These are phyloP conservation scores for Caerostris darwini DNA, from an alignment of 1,140 invertebrate species.

Conservation along the genomic window DNA sequence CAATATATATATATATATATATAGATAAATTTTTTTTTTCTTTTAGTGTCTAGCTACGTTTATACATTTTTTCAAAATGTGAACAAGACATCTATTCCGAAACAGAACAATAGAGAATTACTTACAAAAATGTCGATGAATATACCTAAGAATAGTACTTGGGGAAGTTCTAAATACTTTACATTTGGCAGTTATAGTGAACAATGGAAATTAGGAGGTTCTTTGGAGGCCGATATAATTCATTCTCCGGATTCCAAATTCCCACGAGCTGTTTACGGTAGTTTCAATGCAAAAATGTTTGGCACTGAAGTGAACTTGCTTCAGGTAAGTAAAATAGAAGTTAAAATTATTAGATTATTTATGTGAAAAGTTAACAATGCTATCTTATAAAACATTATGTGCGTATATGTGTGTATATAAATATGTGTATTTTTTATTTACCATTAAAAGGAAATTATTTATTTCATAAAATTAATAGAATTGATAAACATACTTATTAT, in stretches of 20 bases:
- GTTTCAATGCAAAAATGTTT: slow-evolving; percentile 92
- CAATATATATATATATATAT: neutral
- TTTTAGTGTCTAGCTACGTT: slow-evolving; percentile 58
- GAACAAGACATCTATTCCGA: slow-evolving; percentile 49
- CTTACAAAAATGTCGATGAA: slow-evolving; percentile 12
- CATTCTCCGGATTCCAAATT: slow-evolving; percentile 93
- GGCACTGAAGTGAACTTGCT: slow-evolving; percentile 92
- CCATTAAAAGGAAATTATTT: too few relatives aligned
- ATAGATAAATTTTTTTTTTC: neutral
- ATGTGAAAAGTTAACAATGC: too few relatives aligned
- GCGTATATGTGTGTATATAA: too few relatives aligned
- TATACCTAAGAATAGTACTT: neutral
- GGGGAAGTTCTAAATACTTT: slow-evolving; percentile 68
- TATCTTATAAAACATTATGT: too few relatives aligned
- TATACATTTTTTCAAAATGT: slow-evolving; percentile 38
- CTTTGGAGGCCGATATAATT: slow-evolving; percentile 81
- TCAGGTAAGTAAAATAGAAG: slow-evolving; percentile 84
- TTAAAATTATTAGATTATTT: neutral
- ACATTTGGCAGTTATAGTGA: slow-evolving; percentile 37
- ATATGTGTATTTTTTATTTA: too few relatives aligned
- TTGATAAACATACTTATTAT: too few relatives aligned
- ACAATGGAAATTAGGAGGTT: slow-evolving; percentile 43
- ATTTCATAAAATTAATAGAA: too few relatives aligned
- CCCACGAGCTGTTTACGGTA: slow-evolving; percentile 89
- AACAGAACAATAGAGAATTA: slow-evolving; percentile 18